Evolutionary conservation across 2,113 vertebrate genomes (phyloP), one percentile per base, ranked within the genome.

Genomic region (Galeopterus variegatus): DNA sequence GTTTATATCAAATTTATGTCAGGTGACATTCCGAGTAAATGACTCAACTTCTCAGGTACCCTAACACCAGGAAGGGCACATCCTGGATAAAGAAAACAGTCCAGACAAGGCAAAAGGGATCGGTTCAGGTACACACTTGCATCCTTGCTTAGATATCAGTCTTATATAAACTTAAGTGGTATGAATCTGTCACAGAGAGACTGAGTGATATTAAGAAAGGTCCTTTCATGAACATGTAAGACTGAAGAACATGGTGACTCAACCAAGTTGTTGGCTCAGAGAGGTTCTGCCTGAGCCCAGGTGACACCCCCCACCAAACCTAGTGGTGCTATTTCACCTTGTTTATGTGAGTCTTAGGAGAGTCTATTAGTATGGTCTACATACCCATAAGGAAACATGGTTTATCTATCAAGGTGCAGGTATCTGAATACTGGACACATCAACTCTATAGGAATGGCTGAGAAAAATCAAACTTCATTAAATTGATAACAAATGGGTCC

Each of bases 391-490:
- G 54, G 64, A 92, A 93, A 87, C 23, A 88, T 70, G 21, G 8
- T 52, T 79, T 64, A 90, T 48, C 18, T 73, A 56, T 73, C 6
- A 92, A 92, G 18, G 13, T 73, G 41, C 15, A 86, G n/a, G 64
- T 83, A 82, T 23, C 12, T 96, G 56, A 95, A 91, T 76, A 90
- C 93, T 84, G 97, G 69, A 75, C 52, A 80, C 31, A 95, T 90
- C 23, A 97, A 88, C 52, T 90, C 87, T 79, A 85, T 0, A 80
- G 15, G 52, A 88, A 7, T 36, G 23, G 28, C 13, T 54, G 72
- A 86, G n/a, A 84, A 90, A 97, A 88, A 84, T 14, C 33, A 96
- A 95, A 94, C 36, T 64, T 93, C 81, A 81, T 77, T 83, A 73
- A 73, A 95, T 2, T 89, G 86, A 56, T 50, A 91, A 88, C 48